Evolutionary conservation across 2,888 invertebrate species (phyloP).

Genomic region (Nasonia oneida): DNA sequence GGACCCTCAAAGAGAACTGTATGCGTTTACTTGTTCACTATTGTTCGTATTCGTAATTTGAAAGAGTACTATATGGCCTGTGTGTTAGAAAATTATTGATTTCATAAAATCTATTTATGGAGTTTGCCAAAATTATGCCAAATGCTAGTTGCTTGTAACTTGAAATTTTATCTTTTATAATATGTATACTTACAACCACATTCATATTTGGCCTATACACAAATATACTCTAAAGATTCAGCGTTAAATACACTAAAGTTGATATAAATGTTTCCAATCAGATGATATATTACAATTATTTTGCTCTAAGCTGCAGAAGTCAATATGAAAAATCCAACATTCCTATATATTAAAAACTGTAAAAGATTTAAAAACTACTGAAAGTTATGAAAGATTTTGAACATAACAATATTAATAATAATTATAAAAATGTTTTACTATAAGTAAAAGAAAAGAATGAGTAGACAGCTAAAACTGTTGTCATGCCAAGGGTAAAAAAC

Average conservation of each 20-base stretch:
- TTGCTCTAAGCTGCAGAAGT: not conserved
- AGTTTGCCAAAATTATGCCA: conserved; percentile 61
- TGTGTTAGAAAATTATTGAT: not conserved
- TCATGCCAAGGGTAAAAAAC: not conserved
- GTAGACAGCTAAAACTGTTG: conserved; percentile 4
- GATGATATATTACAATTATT: not conserved
- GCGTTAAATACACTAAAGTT: not conserved
- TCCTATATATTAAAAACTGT: conserved; percentile 25
- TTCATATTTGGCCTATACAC: conserved; percentile 8
- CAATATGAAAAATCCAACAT: conserved; percentile 32
- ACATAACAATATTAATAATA: not conserved
- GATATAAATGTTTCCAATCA: not conserved
- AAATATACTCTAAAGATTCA: not conserved
- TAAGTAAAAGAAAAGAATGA: not conserved
- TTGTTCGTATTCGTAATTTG: conserved; percentile 23
- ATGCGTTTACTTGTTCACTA: conserved; percentile 13
- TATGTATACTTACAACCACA: not conserved
- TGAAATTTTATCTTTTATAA: conserved; percentile 21
- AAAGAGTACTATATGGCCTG: conserved; percentile 22
- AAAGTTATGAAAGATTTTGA: conserved; percentile 9
- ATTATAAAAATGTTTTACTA: not conserved
- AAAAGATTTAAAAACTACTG: conserved; percentile 8
- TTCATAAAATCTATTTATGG: conserved; percentile 35
- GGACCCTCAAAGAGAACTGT: conserved; percentile 62
- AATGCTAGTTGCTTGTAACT: conserved; percentile 41